These are phyloP conservation scores for Cantharis flavilabris DNA, from an alignment of 2,888 invertebrate genomes.

Conservation along the genomic window DNA sequence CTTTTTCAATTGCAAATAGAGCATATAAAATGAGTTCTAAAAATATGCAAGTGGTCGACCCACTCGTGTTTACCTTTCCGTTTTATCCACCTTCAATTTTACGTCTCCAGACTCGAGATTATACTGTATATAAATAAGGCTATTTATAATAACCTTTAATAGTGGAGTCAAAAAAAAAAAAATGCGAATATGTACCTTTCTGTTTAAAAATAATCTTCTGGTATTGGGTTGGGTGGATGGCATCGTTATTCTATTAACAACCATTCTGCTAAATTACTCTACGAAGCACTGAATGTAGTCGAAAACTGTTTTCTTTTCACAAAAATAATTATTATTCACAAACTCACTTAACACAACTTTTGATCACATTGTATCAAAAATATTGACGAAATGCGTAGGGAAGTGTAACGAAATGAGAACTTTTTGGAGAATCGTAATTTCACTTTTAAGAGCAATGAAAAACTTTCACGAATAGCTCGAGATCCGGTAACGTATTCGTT, in stretches of 20 bases:
- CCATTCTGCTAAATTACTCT: slow-evolving; percentile 43
- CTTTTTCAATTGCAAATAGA: not conserved
- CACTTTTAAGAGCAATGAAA: not conserved
- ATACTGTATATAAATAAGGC: not conserved
- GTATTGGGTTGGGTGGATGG: slow-evolving; percentile 48
- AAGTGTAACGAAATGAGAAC: not conserved
- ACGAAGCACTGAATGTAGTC: not conserved
- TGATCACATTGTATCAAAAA: not conserved
- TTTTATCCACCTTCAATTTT: not conserved
- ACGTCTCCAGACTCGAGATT: not conserved
- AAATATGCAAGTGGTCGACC: not conserved
- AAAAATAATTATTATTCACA: not conserved
- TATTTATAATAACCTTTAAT: not conserved
- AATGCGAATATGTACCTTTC: slow-evolving; percentile 46
- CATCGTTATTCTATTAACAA: slow-evolving; percentile 53
- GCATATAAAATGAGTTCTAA: not conserved
- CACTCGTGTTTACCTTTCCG: slow-evolving; percentile 1
- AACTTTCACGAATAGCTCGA: not conserved
- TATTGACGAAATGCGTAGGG: not conserved
- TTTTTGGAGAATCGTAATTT: not conserved
- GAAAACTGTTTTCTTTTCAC: not conserved
- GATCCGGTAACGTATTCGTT: not conserved
- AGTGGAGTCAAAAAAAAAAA: not conserved
- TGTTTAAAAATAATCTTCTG: slow-evolving; percentile 48
- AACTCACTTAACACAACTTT: not conserved